phyloP scores from a whole-genome alignment of 2,888 invertebrate species.

The Callinectes sapidus region DNA sequence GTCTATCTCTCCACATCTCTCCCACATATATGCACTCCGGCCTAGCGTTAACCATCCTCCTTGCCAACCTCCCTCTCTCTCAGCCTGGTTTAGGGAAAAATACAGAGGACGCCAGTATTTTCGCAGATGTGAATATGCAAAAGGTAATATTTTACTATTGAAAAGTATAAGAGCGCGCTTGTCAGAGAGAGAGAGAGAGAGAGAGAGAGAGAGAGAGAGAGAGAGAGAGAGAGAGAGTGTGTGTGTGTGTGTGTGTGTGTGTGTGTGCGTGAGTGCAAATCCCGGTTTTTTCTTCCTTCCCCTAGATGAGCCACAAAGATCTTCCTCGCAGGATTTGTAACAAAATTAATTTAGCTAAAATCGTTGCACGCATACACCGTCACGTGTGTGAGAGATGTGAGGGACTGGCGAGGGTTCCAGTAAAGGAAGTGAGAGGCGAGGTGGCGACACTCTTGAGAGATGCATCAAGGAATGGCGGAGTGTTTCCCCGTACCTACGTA shows the following conservation, averaged over 20 bases:
- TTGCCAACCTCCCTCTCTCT: background rate
- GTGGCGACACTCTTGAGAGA: background rate
- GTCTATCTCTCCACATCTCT: background rate
- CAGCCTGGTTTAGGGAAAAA: background rate
- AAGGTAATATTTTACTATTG: background rate
- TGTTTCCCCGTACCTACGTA: background rate
- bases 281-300: background rate
- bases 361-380: background rate
- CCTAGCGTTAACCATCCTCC: background rate
- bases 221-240: constrained; percentile 21
- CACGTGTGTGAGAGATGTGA: background rate
- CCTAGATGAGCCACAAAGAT: background rate
- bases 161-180: background rate
- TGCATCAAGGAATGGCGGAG: background rate
- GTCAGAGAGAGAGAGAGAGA: background rate
- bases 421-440: background rate
- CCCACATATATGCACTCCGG: background rate
- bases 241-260: background rate
- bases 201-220: constrained; percentile 20
- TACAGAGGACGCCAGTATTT: background rate
- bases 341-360: background rate
- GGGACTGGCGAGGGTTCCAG: background rate
- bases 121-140: background rate
- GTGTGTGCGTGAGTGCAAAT: too few species aligned
- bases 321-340: background rate